These are phyloP conservation scores for Drosophila recens DNA, from an alignment of 2,888 invertebrate genomes.

Conservation along the genomic window DNA sequence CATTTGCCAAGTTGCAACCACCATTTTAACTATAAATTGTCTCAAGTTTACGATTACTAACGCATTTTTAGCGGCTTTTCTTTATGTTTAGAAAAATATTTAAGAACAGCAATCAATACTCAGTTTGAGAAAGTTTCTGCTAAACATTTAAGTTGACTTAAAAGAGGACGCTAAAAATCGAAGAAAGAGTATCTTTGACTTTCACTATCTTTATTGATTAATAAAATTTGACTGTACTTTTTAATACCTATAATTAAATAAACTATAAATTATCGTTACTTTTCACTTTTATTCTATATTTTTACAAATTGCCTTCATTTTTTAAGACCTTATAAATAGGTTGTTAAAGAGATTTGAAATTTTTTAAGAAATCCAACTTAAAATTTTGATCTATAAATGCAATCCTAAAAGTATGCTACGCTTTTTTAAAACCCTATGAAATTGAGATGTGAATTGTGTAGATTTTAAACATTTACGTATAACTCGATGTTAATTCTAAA, in stretches of 20 bases:
- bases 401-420: constrained; percentile 8
- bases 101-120: background rate
- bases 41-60: background rate
- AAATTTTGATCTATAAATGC: background rate
- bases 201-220: too few relatives aligned
- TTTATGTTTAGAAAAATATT: background rate
- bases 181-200: background rate
- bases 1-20: background rate
- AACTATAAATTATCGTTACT: too few relatives aligned
- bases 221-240: too few relatives aligned
- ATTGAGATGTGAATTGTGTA: background rate
- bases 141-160: background rate
- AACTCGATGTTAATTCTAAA: background rate
- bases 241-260: too few relatives aligned
- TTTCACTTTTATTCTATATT: too few relatives aligned
- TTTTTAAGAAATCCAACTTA: background rate
- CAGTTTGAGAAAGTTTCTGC: background rate
- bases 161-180: background rate
- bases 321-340: too few relatives aligned
- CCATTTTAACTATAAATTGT: constrained; percentile 4
- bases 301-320: too few relatives aligned
- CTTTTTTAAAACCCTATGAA: background rate
- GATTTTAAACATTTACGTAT: background rate
- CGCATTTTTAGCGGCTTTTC: background rate
- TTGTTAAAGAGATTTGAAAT: background rate